Base-by-base conservation (phyloP, 92 coral and sea anemone species). In the Zoanthus gigantus region DNA sequence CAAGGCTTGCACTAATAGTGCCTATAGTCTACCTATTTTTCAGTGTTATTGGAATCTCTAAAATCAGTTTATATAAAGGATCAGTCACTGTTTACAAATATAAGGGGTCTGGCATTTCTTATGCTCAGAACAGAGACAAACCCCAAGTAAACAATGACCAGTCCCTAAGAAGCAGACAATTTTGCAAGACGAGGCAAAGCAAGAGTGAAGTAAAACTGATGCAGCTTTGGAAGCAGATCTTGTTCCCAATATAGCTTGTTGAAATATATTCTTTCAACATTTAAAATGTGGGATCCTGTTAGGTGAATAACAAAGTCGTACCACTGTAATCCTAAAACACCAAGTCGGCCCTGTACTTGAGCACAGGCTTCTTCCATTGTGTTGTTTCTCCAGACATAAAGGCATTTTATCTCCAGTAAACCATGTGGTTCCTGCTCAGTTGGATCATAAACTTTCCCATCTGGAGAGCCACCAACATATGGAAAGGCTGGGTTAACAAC, bases 271-370 rank as follows among this genome's bases (percentile, higher is more conserved):
- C 68, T 61, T 61, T 61, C 68, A 61, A 61, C 68, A 61, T 61
- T 61, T 61, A 17, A 61, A 12, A 17, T 61, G 16, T 61, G 68
- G 23, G 23, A 61, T 17, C 68, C 68, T 7, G 16, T 12, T 61
- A 76, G 63, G 81, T 76, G 81, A 31, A 76, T 56, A 31, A 76
- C 81, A 76, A 76, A 76, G 81, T 76, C 81, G 44, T 58, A 76
- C 81, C 81, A 76, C 52, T 3, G 50, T 31, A 76, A 44, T 37
- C 81, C 47, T 31, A 23, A 58, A 31, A 76, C 81, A 0, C 14
- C 50, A 76, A 45, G 81, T 44, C 44, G 81, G 13, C 81, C 81
- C 54, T 76, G 81, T 6, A 76, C 81, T 44, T 76, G 81, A 10
- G 81, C 50, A 76, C 81, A 76, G 54, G 81, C 81, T 76, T 76